Conservation (phyloP, 2,797 vertebrate genomes). For the Antennarius maculatus region DNA sequence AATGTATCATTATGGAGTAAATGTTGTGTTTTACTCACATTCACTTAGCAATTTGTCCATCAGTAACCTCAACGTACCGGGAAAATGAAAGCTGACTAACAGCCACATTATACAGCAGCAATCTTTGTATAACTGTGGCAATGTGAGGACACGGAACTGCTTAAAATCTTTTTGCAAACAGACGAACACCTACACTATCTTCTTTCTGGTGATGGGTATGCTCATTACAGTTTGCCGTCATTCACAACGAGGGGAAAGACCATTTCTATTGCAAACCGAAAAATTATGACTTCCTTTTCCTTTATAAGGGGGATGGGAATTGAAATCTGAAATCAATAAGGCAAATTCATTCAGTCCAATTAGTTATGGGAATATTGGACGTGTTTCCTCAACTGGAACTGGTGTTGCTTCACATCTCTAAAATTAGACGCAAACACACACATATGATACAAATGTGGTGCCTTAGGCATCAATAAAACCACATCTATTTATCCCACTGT, state of each 20-base stretch:
- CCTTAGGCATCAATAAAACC: conserved; percentile 54
- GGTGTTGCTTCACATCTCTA: conserved; percentile 8
- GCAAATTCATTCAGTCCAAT: conserved; percentile 50
- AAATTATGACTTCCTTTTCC: neutral
- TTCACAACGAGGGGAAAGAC: neutral
- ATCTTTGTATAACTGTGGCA: conserved; percentile 24
- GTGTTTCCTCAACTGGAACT: conserved; percentile 49
- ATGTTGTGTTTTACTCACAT: too few relatives aligned
- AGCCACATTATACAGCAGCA: conserved; percentile 19
- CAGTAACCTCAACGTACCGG: neutral
- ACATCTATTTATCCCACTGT: conserved; percentile 43
- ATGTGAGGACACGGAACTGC: conserved; percentile 28
- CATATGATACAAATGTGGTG: conserved; percentile 32
- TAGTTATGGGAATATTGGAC: conserved; percentile 52
- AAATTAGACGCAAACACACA: conserved; percentile 9
- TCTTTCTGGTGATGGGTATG: conserved; percentile 7
- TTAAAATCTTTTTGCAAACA: conserved; percentile 27
- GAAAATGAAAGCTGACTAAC: conserved; percentile 37
- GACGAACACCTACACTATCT: conserved; percentile 19
- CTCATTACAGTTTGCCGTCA: conserved; percentile 17
- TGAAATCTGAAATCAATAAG: conserved; percentile 56
- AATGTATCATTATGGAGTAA: too few relatives aligned
- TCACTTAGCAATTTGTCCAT: too few relatives aligned
- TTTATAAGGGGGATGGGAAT: conserved; percentile 24
- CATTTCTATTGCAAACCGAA: conserved; percentile 16